A percentile compares a stretch with the other conserved stretches of the same genome.
Conservation (phyloP, 2,797 vertebrate genomes). For the Micromesistius poutassou region DNA sequence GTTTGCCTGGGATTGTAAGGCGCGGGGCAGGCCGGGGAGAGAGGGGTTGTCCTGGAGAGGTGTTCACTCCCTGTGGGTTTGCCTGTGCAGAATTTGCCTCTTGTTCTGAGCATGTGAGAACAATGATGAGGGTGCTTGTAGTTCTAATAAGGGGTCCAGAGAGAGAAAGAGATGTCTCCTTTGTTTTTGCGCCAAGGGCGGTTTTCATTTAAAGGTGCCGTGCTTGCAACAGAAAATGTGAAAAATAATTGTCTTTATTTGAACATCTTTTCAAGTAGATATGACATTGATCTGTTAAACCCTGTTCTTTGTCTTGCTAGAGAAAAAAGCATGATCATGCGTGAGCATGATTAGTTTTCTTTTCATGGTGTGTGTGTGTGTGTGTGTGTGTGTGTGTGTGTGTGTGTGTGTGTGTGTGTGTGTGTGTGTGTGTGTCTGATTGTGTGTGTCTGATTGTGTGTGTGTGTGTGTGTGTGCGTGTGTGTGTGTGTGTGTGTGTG, state of each 20-base stretch:
- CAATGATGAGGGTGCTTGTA: conserved; percentile 36
- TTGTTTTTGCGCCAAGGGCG: conserved; percentile 41
- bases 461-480: no score
- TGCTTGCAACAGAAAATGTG: conserved; percentile 13
- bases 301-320: conserved; percentile 1
- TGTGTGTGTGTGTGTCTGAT: no score
- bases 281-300: conserved; percentile 9
- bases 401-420: no score
- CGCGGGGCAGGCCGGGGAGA: conserved; percentile 33
- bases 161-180: conserved; percentile 36
- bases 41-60: conserved; percentile 38
- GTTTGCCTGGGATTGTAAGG: conserved; percentile 24
- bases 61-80: conserved; percentile 37
- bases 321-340: background rate
- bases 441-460: background rate
- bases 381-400: background rate
- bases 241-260: background rate
- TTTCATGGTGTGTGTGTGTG: background rate
- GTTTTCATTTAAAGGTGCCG: conserved; percentile 45
- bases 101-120: conserved; percentile 47
- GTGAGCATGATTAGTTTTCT: background rate
- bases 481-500: no score
- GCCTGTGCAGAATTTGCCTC: conserved; percentile 42
- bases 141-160: background rate
- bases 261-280: conserved; percentile 4